Conservation (phyloP, 2,888 invertebrate genomes). For the Congeria kusceri region DNA sequence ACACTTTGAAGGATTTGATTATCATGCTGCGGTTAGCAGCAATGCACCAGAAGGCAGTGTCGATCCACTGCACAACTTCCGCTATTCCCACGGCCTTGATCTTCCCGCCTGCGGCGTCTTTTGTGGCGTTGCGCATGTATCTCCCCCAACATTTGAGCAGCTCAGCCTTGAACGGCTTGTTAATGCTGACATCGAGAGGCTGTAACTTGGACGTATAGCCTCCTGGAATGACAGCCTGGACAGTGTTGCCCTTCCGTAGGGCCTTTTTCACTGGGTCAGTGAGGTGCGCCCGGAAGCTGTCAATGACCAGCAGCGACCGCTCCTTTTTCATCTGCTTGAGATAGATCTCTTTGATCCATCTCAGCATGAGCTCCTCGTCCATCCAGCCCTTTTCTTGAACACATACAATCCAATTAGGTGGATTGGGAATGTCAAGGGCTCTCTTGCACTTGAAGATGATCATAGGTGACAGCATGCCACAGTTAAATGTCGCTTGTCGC, state of each 20-base stretch:
- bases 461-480: conserved; percentile 30
- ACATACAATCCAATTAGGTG: conserved; percentile 20
- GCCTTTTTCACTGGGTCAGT: conserved; percentile 28
- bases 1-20: no score
- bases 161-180: conserved; percentile 48
- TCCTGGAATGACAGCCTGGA: conserved; percentile 34
- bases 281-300: conserved; percentile 37
- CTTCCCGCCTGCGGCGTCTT: no score
- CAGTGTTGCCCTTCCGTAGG: conserved; percentile 15
- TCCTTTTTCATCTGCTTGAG: conserved; percentile 18
- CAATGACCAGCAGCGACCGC: conserved; percentile 35
- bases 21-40: no score
- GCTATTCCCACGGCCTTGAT: no score
- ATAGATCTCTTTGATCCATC: conserved; percentile 34
- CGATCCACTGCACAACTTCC: no score
- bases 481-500: conserved; percentile 42
- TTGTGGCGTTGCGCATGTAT: no score
- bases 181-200: conserved; percentile 36
- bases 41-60: no score
- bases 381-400: conserved; percentile 42
- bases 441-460: conserved; percentile 44
- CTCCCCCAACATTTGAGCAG: no score
- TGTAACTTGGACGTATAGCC: conserved; percentile 46
- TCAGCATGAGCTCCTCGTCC: conserved; percentile 28
- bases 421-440: conserved; percentile 6